phyloP scores from a whole-genome alignment of 2,113 vertebrate genomes.

The Cochlearius cochlearius region DNA sequence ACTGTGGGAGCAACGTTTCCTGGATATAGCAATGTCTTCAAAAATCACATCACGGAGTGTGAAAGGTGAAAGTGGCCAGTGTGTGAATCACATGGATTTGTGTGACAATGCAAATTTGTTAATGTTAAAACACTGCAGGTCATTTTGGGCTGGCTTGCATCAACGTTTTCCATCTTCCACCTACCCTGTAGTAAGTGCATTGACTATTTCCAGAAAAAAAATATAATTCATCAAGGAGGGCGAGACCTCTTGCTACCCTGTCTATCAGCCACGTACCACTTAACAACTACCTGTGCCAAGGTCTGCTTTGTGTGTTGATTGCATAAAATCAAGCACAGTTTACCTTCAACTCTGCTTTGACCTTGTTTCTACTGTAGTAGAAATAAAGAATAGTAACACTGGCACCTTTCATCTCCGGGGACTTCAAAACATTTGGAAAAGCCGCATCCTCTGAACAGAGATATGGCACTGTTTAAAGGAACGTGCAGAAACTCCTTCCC shows the following conservation, averaged over 20 bases:
- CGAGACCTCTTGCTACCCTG: background rate
- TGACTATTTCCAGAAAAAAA: background rate
- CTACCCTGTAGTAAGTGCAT: background rate
- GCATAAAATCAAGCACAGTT: background rate
- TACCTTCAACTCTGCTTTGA: background rate
- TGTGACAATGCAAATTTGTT: background rate
- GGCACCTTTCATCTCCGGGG: background rate
- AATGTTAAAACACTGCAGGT: background rate
- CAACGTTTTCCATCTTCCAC: fast-evolving
- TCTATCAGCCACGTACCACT: fast-evolving
- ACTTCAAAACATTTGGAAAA: background rate
- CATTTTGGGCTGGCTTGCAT: background rate
- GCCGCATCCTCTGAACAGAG: background rate
- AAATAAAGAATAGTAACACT: background rate
- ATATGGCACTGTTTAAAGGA: background rate
- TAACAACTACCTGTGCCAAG: background rate
- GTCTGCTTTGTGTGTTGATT: background rate
- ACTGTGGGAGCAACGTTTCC: background rate
- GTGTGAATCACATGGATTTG: background rate
- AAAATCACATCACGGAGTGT: fast-evolving
- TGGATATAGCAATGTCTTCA: fast-evolving
- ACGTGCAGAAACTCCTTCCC: background rate
- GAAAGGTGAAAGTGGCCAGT: background rate
- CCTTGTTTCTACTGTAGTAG: background rate
- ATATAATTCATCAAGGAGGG: background rate